Conservation (phyloP, 2,888 invertebrate genomes). For the Phymatocera aterrima region DNA sequence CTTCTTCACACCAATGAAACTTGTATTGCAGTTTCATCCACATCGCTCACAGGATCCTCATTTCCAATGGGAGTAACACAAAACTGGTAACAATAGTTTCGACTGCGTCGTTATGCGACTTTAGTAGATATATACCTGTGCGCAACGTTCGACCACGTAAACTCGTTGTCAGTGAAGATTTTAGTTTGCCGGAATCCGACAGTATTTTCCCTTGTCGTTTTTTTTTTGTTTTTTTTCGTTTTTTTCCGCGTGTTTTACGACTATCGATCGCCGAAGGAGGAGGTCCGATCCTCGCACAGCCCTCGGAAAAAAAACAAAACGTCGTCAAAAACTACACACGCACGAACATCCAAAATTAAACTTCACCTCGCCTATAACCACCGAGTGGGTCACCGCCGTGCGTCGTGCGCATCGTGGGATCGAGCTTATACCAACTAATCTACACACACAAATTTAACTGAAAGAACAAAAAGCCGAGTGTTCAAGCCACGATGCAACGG, state of each 20-base stretch:
- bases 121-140: too few species aligned
- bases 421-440: background rate
- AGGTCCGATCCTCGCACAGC: background rate
- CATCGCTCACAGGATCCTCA: too few species aligned
- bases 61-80: too few species aligned
- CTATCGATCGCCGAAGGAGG: slow-evolving; percentile 55
- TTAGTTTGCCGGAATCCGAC: slow-evolving; percentile 1
- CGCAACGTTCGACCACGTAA: too few species aligned
- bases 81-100: too few species aligned
- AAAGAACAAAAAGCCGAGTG: too few species aligned
- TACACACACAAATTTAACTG: slow-evolving; percentile 12
- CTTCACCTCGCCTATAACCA: background rate
- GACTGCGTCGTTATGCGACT: too few species aligned
- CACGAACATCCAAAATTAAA: too few species aligned
- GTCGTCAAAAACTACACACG: background rate
- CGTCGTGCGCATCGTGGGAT: background rate
- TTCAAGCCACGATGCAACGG: slow-evolving; percentile 52
- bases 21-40: too few species aligned
- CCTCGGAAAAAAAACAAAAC: background rate
- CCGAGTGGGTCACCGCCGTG: background rate
- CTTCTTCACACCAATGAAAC: too few species aligned
- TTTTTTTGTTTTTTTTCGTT: slow-evolving; percentile 36
- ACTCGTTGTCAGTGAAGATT: slow-evolving; percentile 26
- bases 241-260: slow-evolving; percentile 61
- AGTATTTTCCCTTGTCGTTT: too few species aligned